Base-by-base conservation (phyloP, 1,140 invertebrate species). In the Drosophila murphyi region DNA sequence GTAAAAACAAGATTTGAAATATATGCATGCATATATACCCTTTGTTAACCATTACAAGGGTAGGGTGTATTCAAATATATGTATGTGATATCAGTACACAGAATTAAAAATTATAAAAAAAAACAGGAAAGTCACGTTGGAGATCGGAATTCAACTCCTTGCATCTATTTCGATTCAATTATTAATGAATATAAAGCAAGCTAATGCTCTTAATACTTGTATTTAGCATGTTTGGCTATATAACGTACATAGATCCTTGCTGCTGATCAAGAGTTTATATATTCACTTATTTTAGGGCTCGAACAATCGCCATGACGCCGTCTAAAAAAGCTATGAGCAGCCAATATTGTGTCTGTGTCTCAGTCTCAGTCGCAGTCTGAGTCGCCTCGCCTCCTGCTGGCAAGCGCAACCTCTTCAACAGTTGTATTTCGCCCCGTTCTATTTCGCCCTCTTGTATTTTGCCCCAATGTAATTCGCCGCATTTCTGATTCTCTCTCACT, bases 351-450 rank as follows among this genome's bases (percentile, higher is more conserved):
- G 56, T 32, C n/a, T 54, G 20, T 45, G 71, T 56, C 32, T 35
- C n/a, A 55, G 64, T 56, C 41, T 55, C 20, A 55, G 65, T 45
- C 32, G 41, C 51, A 55, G 64, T 56, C 41, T 55, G 32, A 55
- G 65, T 45, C 32, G 41, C 51, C 72, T 75, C 73, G 45, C 41
- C 35, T 39, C 12, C 5, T 59, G 61, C 35, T 52, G 61, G 43
- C 57, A 60, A 60, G 57, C 57, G 57, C 57, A 43, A 43, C 43
- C 57, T 48, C 57, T 60, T 60, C 34, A 48, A 29, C 43, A 34
- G n/a, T 60, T 48, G 32, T 35, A 45, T 57, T 32, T 43, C 57
- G 32, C 43, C 6, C 35, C 43, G 20, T 8, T 59, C 5, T 10
- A 6, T 34, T 32, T 12, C 8, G 32, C 41, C 45, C 31, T 37